Base-by-base conservation (phyloP, 2,797 vertebrate genomes). In the Lates japonicus region DNA sequence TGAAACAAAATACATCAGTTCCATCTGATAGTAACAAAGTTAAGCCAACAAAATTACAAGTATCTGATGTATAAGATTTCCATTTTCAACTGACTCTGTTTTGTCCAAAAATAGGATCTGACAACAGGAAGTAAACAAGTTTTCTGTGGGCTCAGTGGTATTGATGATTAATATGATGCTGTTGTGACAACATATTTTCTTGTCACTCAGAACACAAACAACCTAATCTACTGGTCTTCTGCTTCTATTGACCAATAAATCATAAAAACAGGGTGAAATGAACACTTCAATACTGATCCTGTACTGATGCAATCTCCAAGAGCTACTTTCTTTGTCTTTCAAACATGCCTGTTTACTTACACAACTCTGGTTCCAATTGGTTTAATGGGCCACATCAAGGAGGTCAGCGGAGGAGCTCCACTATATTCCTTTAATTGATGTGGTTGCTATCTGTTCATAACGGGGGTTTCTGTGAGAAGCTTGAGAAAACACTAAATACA, bases 401-500 rank as follows among this genome's bases (percentile, higher is more conserved):
- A 55, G 91, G 71, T 78, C 80, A 46, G 73, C 44, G 12, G 54
- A 87, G 79, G 69, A 85, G 71, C 87, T 76, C 82, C 71, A 41
- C 82, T 78, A 83, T 79, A 86, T 82, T 85, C 80, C 63, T 85
- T 87, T 90, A 93, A 93, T 90, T 93, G 90, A 91, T 60, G 80
- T n/a, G n/a, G 86, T 84, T 91, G 81, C 83, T 68, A 82, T 92
- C n/a, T n/a, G n/a, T 93, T 94, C 89, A 93, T 65, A 81, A 80
- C 59, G 22, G 14, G 74, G 71, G n/a, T 78, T 83, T 83, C 83
- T 76, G 75, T 60, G 79, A 75, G 66, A 81, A 89, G 85, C 78
- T 87, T 87, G 54, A 92, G n/a, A 92, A 88, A 93, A 78, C 87
- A 91, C 89, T 90, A 87, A 83, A 89, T n/a, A n/a, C n/a, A n/a